Conservation (phyloP, 2,888 invertebrate species). For the Serrognathus titanus region DNA sequence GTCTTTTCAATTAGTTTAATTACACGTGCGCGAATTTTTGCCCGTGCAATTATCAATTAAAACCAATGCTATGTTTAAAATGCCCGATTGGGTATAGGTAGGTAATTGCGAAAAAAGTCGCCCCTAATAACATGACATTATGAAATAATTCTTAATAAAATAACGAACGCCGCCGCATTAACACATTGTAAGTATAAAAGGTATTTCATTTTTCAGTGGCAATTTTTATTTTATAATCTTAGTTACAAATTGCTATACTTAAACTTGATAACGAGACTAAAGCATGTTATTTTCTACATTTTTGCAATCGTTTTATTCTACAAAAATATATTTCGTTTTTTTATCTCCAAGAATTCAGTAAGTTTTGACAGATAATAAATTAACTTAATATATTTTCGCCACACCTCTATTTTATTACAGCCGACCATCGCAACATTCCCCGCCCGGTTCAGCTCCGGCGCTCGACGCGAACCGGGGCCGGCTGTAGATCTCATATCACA, state of each 20-base stretch:
- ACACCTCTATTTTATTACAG: constrained; percentile 33
- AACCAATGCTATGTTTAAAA: no score
- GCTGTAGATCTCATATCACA: constrained; percentile 33
- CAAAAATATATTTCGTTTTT: constrained; percentile 16
- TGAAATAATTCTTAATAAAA: neutral
- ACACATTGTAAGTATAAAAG: neutral
- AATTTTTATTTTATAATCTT: constrained; percentile 30
- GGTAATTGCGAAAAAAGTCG: no score
- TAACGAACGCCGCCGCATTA: neutral
- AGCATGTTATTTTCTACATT: constrained; percentile 30
- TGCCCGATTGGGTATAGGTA: no score
- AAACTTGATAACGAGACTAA: constrained; percentile 29
- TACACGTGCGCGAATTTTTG: no score
- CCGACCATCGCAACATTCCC: constrained; percentile 15
- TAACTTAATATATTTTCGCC: constrained; percentile 32
- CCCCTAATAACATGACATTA: no score
- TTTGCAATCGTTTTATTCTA: constrained; percentile 7
- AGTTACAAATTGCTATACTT: constrained; percentile 34
- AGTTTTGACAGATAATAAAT: constrained; percentile 34
- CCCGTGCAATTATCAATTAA: no score
- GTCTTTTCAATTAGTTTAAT: no score
- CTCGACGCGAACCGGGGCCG: constrained; percentile 12
- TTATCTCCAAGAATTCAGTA: constrained; percentile 30
- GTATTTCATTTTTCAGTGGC: constrained; percentile 31
- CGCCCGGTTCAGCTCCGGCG: neutral